Evolutionary conservation across 2,797 vertebrate species (phyloP).

Genomic region (Varecia variegata): DNA sequence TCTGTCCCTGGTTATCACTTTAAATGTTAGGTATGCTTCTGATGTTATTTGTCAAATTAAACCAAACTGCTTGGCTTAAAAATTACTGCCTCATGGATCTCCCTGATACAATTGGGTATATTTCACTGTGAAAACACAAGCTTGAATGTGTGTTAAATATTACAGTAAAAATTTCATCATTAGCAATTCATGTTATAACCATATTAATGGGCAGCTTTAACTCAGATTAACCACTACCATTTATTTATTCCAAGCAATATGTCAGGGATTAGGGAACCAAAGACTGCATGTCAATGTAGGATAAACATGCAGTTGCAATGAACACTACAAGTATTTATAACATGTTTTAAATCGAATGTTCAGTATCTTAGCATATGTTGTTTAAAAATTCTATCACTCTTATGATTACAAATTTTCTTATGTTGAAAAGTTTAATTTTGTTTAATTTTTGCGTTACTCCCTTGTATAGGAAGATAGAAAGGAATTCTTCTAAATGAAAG

Average conservation of each 20-base stretch:
- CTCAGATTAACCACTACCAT: background rate
- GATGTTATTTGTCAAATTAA: background rate
- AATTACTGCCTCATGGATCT: background rate
- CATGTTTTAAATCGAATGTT: background rate
- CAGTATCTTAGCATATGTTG: background rate
- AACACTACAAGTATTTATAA: background rate
- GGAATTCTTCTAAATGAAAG: background rate
- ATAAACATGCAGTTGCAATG: background rate
- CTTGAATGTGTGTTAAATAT: background rate
- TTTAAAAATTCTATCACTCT: background rate
- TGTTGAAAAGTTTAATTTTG: background rate
- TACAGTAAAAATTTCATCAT: background rate
- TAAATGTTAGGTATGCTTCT: background rate
- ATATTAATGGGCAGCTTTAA: background rate
- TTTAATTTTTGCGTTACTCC: background rate
- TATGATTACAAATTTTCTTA: background rate
- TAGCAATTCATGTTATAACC: background rate
- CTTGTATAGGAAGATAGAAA: background rate
- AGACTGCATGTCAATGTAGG: background rate
- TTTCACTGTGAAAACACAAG: background rate
- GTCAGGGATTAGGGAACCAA: background rate
- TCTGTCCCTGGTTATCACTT: background rate
- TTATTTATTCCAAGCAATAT: background rate
- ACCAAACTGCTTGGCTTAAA: background rate
- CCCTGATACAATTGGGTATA: background rate